These are phyloP conservation scores for Agonum fuliginosum DNA, from an alignment of 2,888 invertebrate genomes.

Conservation along the genomic window DNA sequence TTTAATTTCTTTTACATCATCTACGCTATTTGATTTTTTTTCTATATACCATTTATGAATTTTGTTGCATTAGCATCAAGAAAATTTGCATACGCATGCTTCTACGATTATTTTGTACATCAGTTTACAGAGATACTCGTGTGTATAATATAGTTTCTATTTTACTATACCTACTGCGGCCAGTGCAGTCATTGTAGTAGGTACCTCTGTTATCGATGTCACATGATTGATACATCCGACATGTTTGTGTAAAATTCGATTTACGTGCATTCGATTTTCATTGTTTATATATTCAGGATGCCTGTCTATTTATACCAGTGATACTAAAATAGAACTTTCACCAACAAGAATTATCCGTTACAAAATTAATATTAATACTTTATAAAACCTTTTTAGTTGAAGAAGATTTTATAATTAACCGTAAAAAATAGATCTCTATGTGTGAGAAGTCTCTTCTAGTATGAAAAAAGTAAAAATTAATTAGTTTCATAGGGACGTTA, in stretches of 20 bases:
- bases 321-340: background rate
- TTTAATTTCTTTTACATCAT: too few relatives aligned
- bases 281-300: conserved; percentile 34
- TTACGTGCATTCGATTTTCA: conserved; percentile 42
- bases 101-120: background rate
- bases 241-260: conserved; percentile 50
- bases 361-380: too few relatives aligned
- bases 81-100: too few relatives aligned
- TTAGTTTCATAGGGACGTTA: too few relatives aligned
- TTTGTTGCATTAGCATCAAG: too few relatives aligned
- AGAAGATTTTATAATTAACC: too few relatives aligned
- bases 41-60: too few relatives aligned
- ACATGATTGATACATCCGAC: conserved; percentile 49
- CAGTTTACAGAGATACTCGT: background rate
- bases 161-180: background rate
- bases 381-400: too few relatives aligned
- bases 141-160: background rate
- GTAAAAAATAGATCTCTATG: too few relatives aligned
- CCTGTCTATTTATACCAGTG: conserved; percentile 22
- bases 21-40: too few relatives aligned
- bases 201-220: conserved; percentile 17
- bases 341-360: background rate
- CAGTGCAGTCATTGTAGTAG: background rate
- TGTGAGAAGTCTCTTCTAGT: too few relatives aligned
- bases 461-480: too few relatives aligned